Evolutionary conservation across 1,140 invertebrate genomes (phyloP).

Genomic region (Ceratitis capitata): DNA sequence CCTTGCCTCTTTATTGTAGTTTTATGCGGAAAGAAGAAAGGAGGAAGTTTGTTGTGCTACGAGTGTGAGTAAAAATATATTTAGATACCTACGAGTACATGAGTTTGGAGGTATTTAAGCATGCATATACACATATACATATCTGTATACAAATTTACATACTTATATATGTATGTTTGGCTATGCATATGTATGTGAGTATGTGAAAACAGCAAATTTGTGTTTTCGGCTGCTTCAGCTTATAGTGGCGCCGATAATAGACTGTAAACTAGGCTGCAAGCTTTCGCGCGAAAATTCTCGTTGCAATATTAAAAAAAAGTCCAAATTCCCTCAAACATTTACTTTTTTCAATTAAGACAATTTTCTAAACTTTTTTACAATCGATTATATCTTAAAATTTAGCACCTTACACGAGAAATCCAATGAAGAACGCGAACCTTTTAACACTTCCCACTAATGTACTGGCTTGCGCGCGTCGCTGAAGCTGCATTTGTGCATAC

Average conservation of each 20-base stretch:
- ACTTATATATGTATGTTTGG: no score
- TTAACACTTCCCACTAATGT: background rate
- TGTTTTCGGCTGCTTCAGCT: no score
- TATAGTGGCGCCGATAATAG: background rate
- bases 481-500: no score
- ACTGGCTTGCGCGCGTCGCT: no score
- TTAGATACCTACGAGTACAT: no score
- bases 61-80: background rate
- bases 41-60: background rate
- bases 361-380: background rate
- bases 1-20: background rate
- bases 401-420: background rate
- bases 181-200: no score
- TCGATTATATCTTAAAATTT: background rate
- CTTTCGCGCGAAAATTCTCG: background rate
- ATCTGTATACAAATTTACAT: no score
- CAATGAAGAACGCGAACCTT: background rate
- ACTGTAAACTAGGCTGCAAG: background rate
- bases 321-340: no score
- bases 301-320: background rate
- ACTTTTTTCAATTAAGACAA: background rate
- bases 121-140: no score
- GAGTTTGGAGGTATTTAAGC: no score
- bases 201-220: no score
- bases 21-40: constrained; percentile 27